phyloP scores from a whole-genome alignment of 2,113 vertebrate species.

The Macquaria australasica region DNA sequence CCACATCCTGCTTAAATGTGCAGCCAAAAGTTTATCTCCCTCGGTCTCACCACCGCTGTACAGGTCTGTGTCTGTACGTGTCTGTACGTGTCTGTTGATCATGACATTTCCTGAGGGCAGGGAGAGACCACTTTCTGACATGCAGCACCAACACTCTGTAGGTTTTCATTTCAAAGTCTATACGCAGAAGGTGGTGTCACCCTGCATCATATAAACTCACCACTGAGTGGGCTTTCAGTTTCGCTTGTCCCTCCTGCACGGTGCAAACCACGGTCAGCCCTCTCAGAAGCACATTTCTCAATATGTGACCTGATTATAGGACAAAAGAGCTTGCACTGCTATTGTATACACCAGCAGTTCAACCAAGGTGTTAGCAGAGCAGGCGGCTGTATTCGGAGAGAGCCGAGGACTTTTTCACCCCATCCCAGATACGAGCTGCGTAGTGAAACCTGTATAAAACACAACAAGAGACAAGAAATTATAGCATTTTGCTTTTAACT shows the following conservation, averaged over 20 bases:
- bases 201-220: not conserved
- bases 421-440: constrained; percentile 93
- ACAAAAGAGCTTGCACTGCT: not conserved
- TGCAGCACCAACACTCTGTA: not conserved
- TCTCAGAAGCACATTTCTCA: not conserved
- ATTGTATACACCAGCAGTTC: not conserved
- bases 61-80: not conserved
- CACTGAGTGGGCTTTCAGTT: not conserved
- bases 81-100: not conserved
- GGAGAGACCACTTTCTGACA: not conserved
- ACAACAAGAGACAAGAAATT: too few relatives aligned
- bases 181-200: not conserved
- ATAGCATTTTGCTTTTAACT: too few relatives aligned
- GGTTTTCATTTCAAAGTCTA: not conserved
- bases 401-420: constrained; percentile 92
- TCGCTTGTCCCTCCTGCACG: not conserved
- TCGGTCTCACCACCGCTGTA: not conserved
- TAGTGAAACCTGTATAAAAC: constrained; percentile 90
- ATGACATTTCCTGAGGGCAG: not conserved
- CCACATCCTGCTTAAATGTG: not conserved
- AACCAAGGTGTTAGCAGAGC: constrained; percentile 79
- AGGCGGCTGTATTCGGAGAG: constrained; percentile 93
- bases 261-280: not conserved
- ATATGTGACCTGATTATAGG: too few relatives aligned
- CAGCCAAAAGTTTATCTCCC: not conserved